phyloP scores from a whole-genome alignment of 2,797 vertebrate species.

The Tinamus major region DNA sequence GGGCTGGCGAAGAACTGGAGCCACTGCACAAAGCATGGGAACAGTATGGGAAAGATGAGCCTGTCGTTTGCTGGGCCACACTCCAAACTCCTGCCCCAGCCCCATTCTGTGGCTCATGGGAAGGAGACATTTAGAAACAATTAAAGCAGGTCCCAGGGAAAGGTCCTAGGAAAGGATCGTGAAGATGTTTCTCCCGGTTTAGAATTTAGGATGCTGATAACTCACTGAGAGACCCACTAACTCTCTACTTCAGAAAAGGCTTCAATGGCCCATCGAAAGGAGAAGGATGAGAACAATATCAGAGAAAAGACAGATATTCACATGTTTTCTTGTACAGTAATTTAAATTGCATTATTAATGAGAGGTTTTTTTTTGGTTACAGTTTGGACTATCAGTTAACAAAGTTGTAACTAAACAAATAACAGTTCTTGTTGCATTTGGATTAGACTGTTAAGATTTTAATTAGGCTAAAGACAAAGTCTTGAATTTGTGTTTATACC shows the following conservation, averaged over 20 bases:
- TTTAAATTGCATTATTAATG: neutral
- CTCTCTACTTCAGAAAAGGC: neutral
- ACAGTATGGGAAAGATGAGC: too few species aligned
- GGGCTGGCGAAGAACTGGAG: neutral
- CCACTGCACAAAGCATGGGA: neutral
- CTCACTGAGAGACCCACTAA: neutral
- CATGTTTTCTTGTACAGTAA: neutral
- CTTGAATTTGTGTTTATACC: accelerated
- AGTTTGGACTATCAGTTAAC: neutral
- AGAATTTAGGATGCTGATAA: neutral
- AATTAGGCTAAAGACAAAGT: neutral
- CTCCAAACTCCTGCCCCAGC: neutral
- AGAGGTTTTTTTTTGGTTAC: neutral
- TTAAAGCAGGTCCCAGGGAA: neutral
- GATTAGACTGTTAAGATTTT: neutral
- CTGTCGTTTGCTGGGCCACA: accelerated
- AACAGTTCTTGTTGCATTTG: neutral
- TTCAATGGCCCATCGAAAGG: neutral
- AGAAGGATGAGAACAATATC: neutral
- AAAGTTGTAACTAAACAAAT: neutral
- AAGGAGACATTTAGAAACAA: neutral
- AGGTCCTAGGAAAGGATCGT: neutral
- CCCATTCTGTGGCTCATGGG: accelerated
- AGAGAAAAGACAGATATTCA: neutral
- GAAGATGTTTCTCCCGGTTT: neutral